Base-by-base conservation (phyloP, 2,888 invertebrate genomes). In the Eupithecia exiguata region DNA sequence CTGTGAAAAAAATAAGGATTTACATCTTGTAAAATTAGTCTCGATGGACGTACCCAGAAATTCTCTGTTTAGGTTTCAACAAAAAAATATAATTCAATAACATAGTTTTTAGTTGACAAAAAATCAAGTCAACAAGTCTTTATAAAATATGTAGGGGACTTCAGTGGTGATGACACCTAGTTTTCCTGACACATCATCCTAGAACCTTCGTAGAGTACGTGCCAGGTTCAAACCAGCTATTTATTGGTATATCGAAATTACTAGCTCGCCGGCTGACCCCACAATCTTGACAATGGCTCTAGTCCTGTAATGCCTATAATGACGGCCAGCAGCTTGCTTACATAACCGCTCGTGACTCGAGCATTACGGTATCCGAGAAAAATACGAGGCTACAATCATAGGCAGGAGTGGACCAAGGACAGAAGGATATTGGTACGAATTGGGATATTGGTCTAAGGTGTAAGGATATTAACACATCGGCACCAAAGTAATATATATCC, bases 291-390 rank as follows among this genome's bases (percentile, higher is more conserved):
- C 94, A 94, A 93, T 93, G 93, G 90, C 87, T 86, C 90, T 90
- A 90, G 91, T 91, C 91, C 89, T 88, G 87, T 88, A 89, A 93
- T 92, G 89, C 87, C 91, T 91, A 93, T 94, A 94, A 93, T 93
- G 92, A 91, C 89, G 89, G 89, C 87, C 91, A 88, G 92, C 92
- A 89, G 91, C 92, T 88, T 91, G 93, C 92, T 94, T 94, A 93
- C 92, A 93, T 94, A 94, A 94, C 93, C 91, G 90, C 89, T 93
- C 94, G 94, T 94, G 94, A 94, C 94, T 92, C 83, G 92, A 91
- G 92, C 93, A 94, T 94, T 94, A 94, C 92, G 91, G 93, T 92
- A 92, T 90, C 89, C 84, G 88, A 89, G 89, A 92, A 93, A 93
- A 93, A 93, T 92, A 91, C 88, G 84, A 87, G 87, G 84, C 85